Evolutionary conservation across 2,888 invertebrate species (phyloP), one percentile per base, ranked within the genome.

Genomic region (Acanthacorydalis orientalis): DNA sequence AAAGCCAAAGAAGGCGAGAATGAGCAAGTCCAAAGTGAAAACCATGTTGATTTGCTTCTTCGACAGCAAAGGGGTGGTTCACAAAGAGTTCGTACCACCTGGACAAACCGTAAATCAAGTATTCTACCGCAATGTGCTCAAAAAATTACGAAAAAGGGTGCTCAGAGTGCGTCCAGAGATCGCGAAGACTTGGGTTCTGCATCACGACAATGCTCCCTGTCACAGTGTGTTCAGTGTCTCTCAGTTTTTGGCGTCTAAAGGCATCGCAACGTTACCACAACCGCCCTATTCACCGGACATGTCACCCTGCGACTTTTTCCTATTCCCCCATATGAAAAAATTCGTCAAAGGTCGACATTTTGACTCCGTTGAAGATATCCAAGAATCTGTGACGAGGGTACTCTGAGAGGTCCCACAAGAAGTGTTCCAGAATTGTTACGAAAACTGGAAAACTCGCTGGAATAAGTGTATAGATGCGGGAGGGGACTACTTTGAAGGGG

Each of bases 71-170:
- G 43, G 49, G 49, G 52, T 52, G 35, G 48, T 52, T 46, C 50
- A 53, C 43, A 48, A 51, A 43, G 44, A 52, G 46, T 50, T 50
- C 42, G 51, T 52, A 23, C 50, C 48, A 44, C 35, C 34, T 46
- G 44, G 44, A 43, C 49, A 52, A 52, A 49, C 46, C 10, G 44
- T 50, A 41, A 52, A 51, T 44, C 48, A 46, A 45, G 44, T 46
- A 23, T 48, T 42, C 42, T 52, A 50, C 46, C 48, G 44, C 35
- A 12, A 48, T 10, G 48, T 45, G 41, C 48, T 50, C 43, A 42
- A 45, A 48, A 37, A 10, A 14, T 16, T 44, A 12, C 31, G 44
- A 48, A 48, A 50, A 48, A 39, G 37, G 23, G 44, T 40, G 16
- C 43, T 12, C 31, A 34, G 47, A 10, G 44, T 47, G 38, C 43